Base-by-base conservation (phyloP, 2,888 invertebrate species). In the Cremastobaeus sp. region DNA sequence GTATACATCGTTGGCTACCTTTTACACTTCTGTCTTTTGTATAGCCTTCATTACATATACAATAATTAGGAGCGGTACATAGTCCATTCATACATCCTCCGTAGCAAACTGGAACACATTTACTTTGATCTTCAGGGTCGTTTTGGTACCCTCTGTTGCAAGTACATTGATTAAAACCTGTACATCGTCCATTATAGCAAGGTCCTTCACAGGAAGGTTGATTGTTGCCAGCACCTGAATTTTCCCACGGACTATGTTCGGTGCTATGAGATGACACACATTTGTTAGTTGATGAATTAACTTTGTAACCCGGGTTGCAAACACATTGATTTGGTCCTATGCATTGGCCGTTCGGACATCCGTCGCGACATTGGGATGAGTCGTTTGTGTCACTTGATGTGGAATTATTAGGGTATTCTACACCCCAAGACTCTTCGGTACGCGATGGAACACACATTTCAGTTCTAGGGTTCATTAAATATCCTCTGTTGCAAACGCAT, bases 81-180 rank as follows among this genome's bases (percentile, higher is more conserved):
- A 90, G 89, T 0, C 94, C 95, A 81, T 94, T 94, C 5, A 89
- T 89, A 78, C 95, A 95, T 0, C 94, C 94, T n/a, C 90, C 90
- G 0, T 90, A 89, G 78, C 94, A 94, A 74, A 90, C 87, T 0
- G 92, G 91, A 3, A 90, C 78, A 76, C 93, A 93, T 55, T 90
- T 89, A 81, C 25, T 79, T 8, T 48, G 68, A 57, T 85, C 84
- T 0, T 57, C 70, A 0, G 75, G 65, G 59, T 89, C 88, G 54
- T 86, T 85, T 0, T 78, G 79, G 77, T 89, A 90, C 0, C 90
- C 90, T 14, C 80, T 80, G 47, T 88, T 88, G 52, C 88, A 88
- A 5, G 80, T 78, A 73, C 89, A 89, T 1, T 74, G 70, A 54
- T 89, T 85, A 11, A 84, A 84, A 0, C 88, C 89, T 12, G 89